These are phyloP conservation scores for Panzeria rudis DNA, from an alignment of 2,888 invertebrate genomes.

Conservation along the genomic window DNA sequence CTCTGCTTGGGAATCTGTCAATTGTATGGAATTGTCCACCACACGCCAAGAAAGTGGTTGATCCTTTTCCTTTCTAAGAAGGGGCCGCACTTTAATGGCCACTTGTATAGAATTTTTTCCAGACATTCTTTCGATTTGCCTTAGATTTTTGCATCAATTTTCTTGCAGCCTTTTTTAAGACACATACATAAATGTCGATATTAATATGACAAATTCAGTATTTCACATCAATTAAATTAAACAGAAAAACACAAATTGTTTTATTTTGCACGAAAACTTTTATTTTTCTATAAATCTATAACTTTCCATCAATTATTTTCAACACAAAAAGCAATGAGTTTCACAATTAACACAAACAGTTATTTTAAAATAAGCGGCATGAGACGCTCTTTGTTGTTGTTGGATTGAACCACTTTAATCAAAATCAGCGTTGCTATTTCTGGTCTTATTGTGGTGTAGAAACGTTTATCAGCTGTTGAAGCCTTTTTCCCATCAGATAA, in stretches of 20 bases:
- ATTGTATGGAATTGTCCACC: constrained; percentile 86
- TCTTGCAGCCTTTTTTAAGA: not conserved
- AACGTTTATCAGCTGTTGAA: constrained; percentile 2
- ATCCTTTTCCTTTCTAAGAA: constrained; percentile 87
- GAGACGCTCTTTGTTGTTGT: constrained; percentile 36
- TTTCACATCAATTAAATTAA: not conserved
- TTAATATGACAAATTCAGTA: not conserved
- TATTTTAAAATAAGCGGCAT: constrained; percentile 69
- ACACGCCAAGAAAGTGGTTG: constrained; percentile 87
- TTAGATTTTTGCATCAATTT: constrained; percentile 1
- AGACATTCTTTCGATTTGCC: constrained; percentile 69
- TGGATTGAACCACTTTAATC: not conserved
- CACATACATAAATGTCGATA: not conserved
- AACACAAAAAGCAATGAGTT: constrained; percentile 3
- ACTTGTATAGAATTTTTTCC: constrained; percentile 86
- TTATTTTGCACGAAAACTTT: not conserved
- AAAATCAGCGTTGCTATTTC: not conserved
- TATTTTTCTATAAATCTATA: not conserved
- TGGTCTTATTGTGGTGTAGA: not conserved
- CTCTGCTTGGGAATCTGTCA: constrained; percentile 85
- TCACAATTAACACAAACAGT: constrained; percentile 59
- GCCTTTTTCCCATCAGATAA: no score
- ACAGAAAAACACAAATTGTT: not conserved
- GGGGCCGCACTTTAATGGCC: constrained; percentile 89
- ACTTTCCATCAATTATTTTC: constrained; percentile 1